Evolutionary conservation across 2,797 vertebrate genomes (phyloP).

Genomic region (Sebastes melanostomus): DNA sequence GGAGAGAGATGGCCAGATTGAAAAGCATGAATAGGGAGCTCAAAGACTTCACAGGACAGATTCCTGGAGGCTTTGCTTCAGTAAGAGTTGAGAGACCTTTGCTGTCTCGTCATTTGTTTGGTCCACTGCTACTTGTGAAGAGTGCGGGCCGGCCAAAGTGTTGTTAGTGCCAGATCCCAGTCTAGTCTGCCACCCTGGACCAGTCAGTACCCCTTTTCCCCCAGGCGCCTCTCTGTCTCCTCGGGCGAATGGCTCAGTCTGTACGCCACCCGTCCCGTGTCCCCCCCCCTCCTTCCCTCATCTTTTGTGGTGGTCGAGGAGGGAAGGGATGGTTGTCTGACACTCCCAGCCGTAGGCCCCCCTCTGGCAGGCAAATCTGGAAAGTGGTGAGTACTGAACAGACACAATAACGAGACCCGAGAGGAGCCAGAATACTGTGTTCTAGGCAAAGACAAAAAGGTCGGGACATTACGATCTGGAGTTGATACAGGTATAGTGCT

Average conservation of each 20-base stretch:
- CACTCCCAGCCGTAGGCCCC: conserved; percentile 3
- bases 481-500: neutral
- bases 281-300: neutral
- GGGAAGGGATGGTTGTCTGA: conserved; percentile 39
- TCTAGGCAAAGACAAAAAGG: conserved; percentile 7
- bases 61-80: conserved; percentile 34
- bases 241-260: conserved; percentile 40
- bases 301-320: conserved; percentile 40
- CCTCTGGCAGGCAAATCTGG: conserved; percentile 34
- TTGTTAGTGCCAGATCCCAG: conserved; percentile 39
- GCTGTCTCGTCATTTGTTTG: conserved; percentile 33
- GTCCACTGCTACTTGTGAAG: conserved; percentile 45
- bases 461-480: neutral
- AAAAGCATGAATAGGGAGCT: conserved; percentile 39
- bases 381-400: conserved; percentile 17
- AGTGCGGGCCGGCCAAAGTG: conserved; percentile 31
- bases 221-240: conserved; percentile 70
- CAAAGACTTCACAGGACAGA: conserved; percentile 35
- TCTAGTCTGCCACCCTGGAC: conserved; percentile 35
- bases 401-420: conserved; percentile 27
- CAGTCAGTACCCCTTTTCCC: conserved; percentile 40
- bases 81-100: conserved; percentile 42
- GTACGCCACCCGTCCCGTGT: conserved; percentile 5
- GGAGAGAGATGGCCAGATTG: conserved; percentile 8
- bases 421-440: conserved; percentile 8